A percentile compares a stretch with the other conserved stretches of the same genome.
Evolutionary conservation across 2,113 vertebrate genomes (phyloP).

Genomic region (Spermophilus dauricus): DNA sequence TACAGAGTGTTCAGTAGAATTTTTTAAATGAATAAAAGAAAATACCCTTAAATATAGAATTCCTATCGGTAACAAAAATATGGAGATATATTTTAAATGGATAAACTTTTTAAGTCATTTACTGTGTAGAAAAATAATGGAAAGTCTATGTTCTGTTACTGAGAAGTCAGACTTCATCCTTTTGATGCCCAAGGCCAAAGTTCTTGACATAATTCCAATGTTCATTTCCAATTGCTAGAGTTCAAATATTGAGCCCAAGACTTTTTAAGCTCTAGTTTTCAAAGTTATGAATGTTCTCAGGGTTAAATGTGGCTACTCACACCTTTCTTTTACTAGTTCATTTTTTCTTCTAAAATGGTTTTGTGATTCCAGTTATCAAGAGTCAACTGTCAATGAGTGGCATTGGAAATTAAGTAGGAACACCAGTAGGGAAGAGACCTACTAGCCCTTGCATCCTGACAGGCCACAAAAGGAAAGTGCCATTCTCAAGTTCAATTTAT

Average conservation of each 20-base stretch:
- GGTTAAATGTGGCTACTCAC: background rate
- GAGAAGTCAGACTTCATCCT: background rate
- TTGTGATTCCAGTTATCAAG: background rate
- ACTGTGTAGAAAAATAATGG: background rate
- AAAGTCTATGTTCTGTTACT: background rate
- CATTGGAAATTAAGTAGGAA: background rate
- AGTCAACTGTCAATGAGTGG: background rate
- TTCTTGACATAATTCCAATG: background rate
- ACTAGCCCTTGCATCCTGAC: background rate
- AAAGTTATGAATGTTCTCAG: background rate
- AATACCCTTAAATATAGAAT: constrained; percentile 22
- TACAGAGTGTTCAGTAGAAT: background rate
- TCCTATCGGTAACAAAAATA: constrained; percentile 15
- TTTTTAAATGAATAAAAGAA: constrained; percentile 24
- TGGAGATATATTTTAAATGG: background rate
- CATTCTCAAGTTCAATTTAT: background rate
- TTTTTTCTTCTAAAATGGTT: constrained; percentile 48
- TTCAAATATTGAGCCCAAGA: background rate
- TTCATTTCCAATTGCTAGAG: background rate
- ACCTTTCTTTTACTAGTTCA: background rate
- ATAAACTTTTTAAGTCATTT: background rate
- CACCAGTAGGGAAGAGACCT: background rate
- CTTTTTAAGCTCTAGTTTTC: constrained; percentile 21
- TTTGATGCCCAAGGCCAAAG: background rate
- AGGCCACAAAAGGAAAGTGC: background rate